Evolutionary conservation across 2,888 invertebrate genomes (phyloP).

Genomic region (Drosophila cognata): DNA sequence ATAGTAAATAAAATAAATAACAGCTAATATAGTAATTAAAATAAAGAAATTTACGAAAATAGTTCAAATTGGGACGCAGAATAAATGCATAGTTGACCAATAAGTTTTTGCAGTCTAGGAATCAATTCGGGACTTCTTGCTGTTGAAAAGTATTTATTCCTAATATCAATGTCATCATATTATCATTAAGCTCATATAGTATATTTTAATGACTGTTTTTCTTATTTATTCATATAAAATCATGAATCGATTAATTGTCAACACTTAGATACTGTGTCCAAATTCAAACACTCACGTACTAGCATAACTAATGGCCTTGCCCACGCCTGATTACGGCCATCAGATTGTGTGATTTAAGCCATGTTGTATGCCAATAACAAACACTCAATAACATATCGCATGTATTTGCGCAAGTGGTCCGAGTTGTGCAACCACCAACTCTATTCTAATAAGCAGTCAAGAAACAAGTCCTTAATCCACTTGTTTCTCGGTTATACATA

Average conservation of each 20-base stretch:
- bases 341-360: slow-evolving; percentile 52
- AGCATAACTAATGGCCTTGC: slow-evolving; percentile 3
- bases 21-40: background rate
- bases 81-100: background rate
- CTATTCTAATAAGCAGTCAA: slow-evolving; percentile 46
- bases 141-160: background rate
- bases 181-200: background rate
- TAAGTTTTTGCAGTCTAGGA: background rate
- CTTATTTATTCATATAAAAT: background rate
- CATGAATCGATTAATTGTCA: slow-evolving; percentile 11
- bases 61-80: accelerated
- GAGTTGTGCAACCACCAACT: slow-evolving; percentile 21
- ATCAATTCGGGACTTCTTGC: background rate
- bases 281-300: slow-evolving; percentile 1
- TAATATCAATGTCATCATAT: background rate
- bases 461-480: too few species aligned
- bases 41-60: background rate
- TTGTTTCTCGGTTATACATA: too few species aligned
- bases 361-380: slow-evolving; percentile 58
- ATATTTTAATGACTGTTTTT: background rate
- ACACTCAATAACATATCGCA: slow-evolving; percentile 67
- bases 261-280: background rate
- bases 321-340: slow-evolving; percentile 17
- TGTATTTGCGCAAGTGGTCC: slow-evolving; percentile 61
- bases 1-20: background rate